phyloP scores from a whole-genome alignment of 2,797 vertebrate species.

The Acridotheres tristis region DNA sequence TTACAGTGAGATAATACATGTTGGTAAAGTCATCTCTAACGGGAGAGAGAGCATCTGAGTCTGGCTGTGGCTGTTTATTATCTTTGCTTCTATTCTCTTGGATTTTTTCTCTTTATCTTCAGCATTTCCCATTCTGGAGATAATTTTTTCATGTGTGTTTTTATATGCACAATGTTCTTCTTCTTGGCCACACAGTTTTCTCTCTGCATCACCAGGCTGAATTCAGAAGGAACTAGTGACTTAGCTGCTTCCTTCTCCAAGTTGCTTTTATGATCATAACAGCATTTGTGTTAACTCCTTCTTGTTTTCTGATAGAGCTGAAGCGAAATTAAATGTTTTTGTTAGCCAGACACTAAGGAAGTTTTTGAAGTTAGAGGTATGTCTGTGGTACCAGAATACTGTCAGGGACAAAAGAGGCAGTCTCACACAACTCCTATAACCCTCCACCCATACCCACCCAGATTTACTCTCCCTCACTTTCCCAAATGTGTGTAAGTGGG shows the following conservation, averaged over 20 bases:
- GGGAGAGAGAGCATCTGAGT: neutral
- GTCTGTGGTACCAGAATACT: neutral
- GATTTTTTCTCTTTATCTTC: neutral
- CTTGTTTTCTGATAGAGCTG: constrained; percentile 14
- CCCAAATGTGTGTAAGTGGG: neutral
- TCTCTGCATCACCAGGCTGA: neutral
- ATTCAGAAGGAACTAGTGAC: constrained; percentile 1
- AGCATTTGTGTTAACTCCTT: constrained; percentile 34
- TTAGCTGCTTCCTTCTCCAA: constrained; percentile 11
- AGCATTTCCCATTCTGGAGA: neutral
- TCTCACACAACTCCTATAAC: neutral
- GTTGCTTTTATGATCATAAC: neutral
- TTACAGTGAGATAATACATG: neutral
- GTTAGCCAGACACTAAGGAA: neutral
- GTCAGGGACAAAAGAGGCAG: neutral
- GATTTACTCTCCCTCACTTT: neutral
- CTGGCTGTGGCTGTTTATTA: neutral
- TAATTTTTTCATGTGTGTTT: neutral
- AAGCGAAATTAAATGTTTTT: neutral
- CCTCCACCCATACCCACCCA: neutral
- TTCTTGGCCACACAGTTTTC: neutral
- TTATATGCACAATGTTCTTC: neutral
- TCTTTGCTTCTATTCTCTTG: neutral
- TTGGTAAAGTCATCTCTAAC: neutral
- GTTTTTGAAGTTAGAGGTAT: neutral